Percentiles rank a stretch among this genome's conserved stretches.
Evolutionary conservation across 1,140 invertebrate species (phyloP).

Genomic region (Drosophila azteca): DNA sequence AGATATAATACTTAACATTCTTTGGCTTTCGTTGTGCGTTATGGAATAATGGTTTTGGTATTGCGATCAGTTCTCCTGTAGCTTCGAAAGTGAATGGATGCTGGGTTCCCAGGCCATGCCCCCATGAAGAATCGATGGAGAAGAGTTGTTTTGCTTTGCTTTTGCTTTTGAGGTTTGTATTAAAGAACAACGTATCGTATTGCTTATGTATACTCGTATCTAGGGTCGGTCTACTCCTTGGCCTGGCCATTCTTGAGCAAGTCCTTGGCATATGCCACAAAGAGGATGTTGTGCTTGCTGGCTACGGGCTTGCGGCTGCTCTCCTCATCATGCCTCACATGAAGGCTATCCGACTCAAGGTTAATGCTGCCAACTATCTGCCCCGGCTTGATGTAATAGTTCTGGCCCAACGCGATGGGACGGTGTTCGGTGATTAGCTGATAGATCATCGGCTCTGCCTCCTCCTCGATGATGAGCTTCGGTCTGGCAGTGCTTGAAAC

Average conservation of each 20-base stretch:
- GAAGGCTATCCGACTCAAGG: conserved; percentile 49
- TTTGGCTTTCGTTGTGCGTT: conserved; percentile 9
- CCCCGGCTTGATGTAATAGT: conserved; percentile 69
- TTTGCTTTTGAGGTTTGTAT: too few species aligned
- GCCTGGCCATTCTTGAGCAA: background rate
- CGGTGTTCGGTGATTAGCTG: conserved; percentile 62
- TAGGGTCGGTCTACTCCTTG: too few species aligned
- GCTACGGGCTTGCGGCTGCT: conserved; percentile 25
- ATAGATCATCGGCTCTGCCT: conserved; percentile 38
- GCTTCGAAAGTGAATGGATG: background rate
- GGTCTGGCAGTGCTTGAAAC: conserved; percentile 11
- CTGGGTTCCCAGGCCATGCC: too few species aligned
- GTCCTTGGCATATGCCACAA: conserved; percentile 54
- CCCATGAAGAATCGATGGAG: too few species aligned
- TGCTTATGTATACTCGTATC: too few species aligned
- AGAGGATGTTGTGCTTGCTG: conserved; percentile 71
- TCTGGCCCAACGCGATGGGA: conserved; percentile 57
- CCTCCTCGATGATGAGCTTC: conserved; percentile 34
- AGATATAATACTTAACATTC: conserved; percentile 13
- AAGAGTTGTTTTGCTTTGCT: too few species aligned
- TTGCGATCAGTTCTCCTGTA: background rate
- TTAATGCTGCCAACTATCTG: conserved; percentile 53
- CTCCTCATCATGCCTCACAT: conserved; percentile 43
- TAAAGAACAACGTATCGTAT: too few species aligned
- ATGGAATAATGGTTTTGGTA: conserved; percentile 9